Percentiles rank a stretch among this genome's conserved stretches.
Conservation (phyloP, 2,797 vertebrate species). For the Spinus pinus region DNA sequence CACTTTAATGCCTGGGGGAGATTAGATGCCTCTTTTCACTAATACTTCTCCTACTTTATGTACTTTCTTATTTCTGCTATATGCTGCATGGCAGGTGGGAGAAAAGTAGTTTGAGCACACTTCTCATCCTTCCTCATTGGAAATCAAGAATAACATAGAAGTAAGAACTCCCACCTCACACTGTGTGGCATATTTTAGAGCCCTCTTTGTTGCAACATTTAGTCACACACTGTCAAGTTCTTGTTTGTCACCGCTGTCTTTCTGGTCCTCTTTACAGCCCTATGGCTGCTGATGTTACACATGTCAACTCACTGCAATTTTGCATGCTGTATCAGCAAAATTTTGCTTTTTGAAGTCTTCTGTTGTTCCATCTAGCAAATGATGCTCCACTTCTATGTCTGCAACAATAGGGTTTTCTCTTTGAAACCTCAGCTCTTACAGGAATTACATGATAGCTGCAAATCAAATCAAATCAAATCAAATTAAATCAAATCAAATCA, state of each 20-base stretch:
- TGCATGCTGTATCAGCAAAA: neutral
- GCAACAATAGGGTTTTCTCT: neutral
- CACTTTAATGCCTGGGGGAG: neutral
- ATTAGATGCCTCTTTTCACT: neutral
- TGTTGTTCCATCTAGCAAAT: neutral
- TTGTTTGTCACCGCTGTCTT: neutral
- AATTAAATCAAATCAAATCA: neutral
- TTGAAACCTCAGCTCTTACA: neutral
- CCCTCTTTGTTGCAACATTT: neutral
- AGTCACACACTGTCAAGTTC: neutral
- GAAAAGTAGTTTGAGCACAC: neutral
- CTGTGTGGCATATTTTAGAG: neutral
- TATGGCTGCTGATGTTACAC: neutral
- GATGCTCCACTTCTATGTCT: neutral
- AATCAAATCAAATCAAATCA: neutral
- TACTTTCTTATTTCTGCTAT: neutral
- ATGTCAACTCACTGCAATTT: neutral
- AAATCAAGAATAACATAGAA: neutral
- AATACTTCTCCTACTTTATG: neutral
- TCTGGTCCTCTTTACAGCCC: neutral
- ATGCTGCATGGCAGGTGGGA: neutral
- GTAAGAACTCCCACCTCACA: neutral
- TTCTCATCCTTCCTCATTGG: neutral
- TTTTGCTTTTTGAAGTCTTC: neutral
- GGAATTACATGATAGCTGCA: neutral